Base-by-base conservation (phyloP, 92 coral and sea anemone genomes). In the Bergia puertoricense region DNA sequence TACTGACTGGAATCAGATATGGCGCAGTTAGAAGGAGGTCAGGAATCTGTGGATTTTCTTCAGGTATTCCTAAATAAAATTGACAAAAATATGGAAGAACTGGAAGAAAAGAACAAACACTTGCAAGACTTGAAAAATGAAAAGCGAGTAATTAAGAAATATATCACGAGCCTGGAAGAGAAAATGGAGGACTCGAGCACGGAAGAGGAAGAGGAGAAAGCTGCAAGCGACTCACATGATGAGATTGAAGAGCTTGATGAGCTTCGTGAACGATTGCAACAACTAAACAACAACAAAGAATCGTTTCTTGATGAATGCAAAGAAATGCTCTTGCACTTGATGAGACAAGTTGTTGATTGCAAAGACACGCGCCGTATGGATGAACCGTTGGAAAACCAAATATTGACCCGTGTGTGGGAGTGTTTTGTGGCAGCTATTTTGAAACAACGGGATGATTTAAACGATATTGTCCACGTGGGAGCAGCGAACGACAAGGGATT, bases 101-200 rank as follows among this genome's bases (percentile, higher is more conserved):
- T 84, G 36, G 87, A 84, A 54, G 87, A 84, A 36, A 71, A 84
- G 75, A 68, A 84, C 45, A 84, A 84, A 38, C 65, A 84, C 38
- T 71, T 84, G 62, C 87, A 69, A 84, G 87, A 84, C 79, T 48
- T 84, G 79, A 84, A 84, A 50, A 84, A 56, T 46, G 87, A 84
- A 48, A 84, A 84, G 41, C 87, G 87, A 10, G 87, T 84, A 16
- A 84, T 84, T 73, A 84, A 84, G 65, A 84, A 84, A 8, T 84
- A 84, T 8, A 84, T 84, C 45, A 79, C 71, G 42, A 72, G 23
- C 10, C 79, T 84, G 44, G 87, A 84, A 71, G 87, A 84, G 30
- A 84, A 69, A 36, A 84, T 84, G 87, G 87, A 84, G 66, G 75
- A 84, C 41, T 69, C 76, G 42, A 43, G 59, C 42, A 65, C 76